phyloP scores from a whole-genome alignment of 2,113 vertebrate species.

The Forbesichthys agassizii region DNA sequence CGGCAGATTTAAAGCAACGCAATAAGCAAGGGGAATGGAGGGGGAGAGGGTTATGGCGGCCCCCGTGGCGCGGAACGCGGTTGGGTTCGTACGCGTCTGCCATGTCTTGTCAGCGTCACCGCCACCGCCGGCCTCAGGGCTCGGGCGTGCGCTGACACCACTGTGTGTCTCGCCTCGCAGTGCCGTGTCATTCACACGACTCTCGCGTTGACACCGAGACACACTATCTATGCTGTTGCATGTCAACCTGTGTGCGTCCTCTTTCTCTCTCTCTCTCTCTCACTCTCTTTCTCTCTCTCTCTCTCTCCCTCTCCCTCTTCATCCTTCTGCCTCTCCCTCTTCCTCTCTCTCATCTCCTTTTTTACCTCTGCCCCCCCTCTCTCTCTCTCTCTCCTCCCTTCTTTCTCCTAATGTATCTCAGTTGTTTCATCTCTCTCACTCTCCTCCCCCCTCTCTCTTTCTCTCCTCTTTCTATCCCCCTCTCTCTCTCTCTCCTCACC shows the following conservation, averaged over 20 bases:
- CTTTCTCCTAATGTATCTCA: neutral
- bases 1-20: constrained; percentile 16
- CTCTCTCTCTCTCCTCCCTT: neutral
- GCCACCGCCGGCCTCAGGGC: constrained; percentile 53
- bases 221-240: constrained; percentile 38
- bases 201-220: constrained; percentile 59
- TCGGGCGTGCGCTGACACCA: constrained; percentile 61
- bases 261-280: too few relatives aligned
- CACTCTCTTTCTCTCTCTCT: too few relatives aligned
- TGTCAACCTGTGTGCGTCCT: constrained; percentile 53
- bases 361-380: too few relatives aligned
- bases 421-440: constrained; percentile 3
- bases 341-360: too few relatives aligned
- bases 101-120: constrained; percentile 64
- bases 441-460: constrained; percentile 10
- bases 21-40: constrained; percentile 5
- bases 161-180: constrained; percentile 52
- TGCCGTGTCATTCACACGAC: constrained; percentile 44
- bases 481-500: too few relatives aligned
- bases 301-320: neutral
- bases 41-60: constrained; percentile 31
- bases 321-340: neutral
- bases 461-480: constrained; percentile 1
- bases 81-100: constrained; percentile 50
- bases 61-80: constrained; percentile 40